phyloP scores from a whole-genome alignment of 2,113 vertebrate species.

The Oncorhynchus nerka region DNA sequence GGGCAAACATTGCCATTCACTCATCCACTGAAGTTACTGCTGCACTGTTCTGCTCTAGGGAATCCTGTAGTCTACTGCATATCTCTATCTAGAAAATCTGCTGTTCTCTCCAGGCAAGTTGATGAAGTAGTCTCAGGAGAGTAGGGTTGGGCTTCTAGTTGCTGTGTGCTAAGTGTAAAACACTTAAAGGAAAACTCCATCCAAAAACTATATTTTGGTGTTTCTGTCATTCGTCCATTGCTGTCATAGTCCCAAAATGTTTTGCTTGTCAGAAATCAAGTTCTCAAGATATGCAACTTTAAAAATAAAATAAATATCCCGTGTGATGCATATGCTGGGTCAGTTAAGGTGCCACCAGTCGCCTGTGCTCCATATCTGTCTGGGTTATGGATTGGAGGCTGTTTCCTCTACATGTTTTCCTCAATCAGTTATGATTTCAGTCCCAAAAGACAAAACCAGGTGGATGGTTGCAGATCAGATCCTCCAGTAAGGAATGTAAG shows the following conservation, averaged over 20 bases:
- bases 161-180: conserved; percentile 33
- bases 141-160: conserved; percentile 10
- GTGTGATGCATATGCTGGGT: not conserved
- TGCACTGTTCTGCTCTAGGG: not conserved
- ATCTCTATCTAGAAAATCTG: conserved; percentile 19
- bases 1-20: no score
- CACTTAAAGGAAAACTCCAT: conserved; percentile 1
- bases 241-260: no score
- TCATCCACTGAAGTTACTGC: not conserved
- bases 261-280: conserved; percentile 13
- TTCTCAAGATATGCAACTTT: not conserved
- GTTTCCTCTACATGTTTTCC: not conserved
- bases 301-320: not conserved
- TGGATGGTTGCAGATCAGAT: conserved; percentile 40
- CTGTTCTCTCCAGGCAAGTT: not conserved
- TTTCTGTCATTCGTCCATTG: conserved; percentile 9
- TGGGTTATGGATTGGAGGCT: no score
- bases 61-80: conserved; percentile 30
- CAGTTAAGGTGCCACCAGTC: not conserved
- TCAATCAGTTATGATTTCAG: conserved; percentile 20
- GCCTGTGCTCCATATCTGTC: not conserved
- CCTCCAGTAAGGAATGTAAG: conserved; percentile 46
- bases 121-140: conserved; percentile 4
- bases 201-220: conserved; percentile 29
- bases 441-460: conserved; percentile 45